These are phyloP conservation scores for Holothuria leucospilota DNA, from an alignment of 53 echinoderm and acorn worm species.

Conservation along the genomic window DNA sequence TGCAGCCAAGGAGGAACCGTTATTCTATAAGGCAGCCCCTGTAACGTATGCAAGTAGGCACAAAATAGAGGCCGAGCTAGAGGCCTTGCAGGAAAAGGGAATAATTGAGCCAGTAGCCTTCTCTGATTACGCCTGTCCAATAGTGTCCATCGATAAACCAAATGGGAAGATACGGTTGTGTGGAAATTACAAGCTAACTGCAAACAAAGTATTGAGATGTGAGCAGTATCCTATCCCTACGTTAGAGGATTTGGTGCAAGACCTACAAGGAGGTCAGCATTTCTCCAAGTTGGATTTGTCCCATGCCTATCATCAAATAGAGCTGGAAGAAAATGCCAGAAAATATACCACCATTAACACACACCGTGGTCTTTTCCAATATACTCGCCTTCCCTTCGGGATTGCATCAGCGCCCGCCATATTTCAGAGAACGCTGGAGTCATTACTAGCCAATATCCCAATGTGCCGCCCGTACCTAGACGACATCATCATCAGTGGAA, in stretches of 20 bases:
- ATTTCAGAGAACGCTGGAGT: conserved; percentile 57
- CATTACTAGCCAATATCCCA: conserved; percentile 35
- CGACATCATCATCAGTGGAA: conserved; percentile 74
- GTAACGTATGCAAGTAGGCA: conserved; percentile 61
- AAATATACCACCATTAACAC: conserved; percentile 40
- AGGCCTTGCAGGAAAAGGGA: conserved; percentile 51
- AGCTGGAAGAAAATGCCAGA: no score
- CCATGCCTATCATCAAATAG: conserved; percentile 70
- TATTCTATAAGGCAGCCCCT: conserved; percentile 68
- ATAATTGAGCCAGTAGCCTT: no score
- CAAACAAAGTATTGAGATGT: conserved; percentile 56
- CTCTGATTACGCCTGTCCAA: neutral
- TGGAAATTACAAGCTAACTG: conserved; percentile 62
- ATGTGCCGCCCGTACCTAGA: conserved; percentile 64
- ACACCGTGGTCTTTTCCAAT: conserved; percentile 48
- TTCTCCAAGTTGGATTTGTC: conserved; percentile 68
- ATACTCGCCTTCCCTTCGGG: conserved; percentile 58
- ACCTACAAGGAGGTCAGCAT: conserved; percentile 47
- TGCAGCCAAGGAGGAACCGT: conserved; percentile 22
- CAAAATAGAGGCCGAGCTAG: conserved; percentile 59
- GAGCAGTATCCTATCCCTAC: conserved; percentile 72
- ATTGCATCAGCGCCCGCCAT: conserved; percentile 54
- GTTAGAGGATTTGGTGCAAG: conserved; percentile 32
- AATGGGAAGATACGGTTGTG: conserved; percentile 58
- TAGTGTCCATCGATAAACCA: conserved; percentile 60